Evolutionary conservation across 2,797 vertebrate species (phyloP), one percentile per base, ranked within the genome.

Genomic region (Malacoraja senta): DNA sequence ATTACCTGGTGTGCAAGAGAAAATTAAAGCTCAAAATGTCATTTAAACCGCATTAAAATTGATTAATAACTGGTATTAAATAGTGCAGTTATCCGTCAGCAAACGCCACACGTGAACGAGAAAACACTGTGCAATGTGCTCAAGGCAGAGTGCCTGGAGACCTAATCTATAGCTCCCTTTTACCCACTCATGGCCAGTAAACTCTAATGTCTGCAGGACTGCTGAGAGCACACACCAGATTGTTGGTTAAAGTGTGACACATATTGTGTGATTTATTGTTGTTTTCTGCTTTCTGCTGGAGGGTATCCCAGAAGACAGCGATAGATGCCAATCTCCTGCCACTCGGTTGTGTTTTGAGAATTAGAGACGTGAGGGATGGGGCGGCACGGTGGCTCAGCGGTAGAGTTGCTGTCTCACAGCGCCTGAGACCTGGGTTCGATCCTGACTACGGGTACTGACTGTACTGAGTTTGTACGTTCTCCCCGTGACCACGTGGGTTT

Each of bases 31-130:
- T 88, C 63, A 32, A 35, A 88, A 24, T 68, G 17, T 88, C 61
- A 88, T 68, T 88, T 68, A 88, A 88, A 68, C 61, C 61, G 38
- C 84, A 88, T 88, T 68, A 88, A 88, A 68, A 88, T 32, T 68
- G 84, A 88, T 88, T 68, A 35, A 88, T 88, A 88, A 35, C 17
- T 3, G n/a, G n/a, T 35, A 68, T 88, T 88, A 68, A 88, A 68
- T 19, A 35, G 61, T 17, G 61, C 61, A 65, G 58, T 88, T 88
- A 88, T 88, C 84, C n/a, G 32, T 88, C 61, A 32, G 84, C 61
- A 65, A 17, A 65, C 65, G 61, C 4, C 61, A 58, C 32, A 65
- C n/a, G 83, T 65, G 58, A 32, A 86, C 17, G 29, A 17, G 32
- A 65, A 32, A 29, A 65, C 15, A 19, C 13, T 86, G 8, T 65